Conservation (phyloP, 2,797 vertebrate species). For the Danio aesculapii region DNA sequence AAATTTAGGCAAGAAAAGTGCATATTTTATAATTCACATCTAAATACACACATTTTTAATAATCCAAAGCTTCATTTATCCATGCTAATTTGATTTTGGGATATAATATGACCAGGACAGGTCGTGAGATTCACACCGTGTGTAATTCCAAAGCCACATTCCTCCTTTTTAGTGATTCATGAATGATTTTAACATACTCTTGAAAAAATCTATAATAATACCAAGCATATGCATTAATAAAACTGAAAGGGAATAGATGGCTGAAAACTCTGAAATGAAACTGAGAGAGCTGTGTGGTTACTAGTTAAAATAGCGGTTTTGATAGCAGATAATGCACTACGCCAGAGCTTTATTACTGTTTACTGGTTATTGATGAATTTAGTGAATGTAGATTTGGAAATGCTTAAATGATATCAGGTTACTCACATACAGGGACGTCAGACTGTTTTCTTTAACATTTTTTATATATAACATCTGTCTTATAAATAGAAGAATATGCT, state of each 20-base stretch:
- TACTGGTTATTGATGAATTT: slow-evolving; percentile 4
- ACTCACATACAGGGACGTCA: neutral
- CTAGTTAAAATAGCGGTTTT: slow-evolving; percentile 15
- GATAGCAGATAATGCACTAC: slow-evolving; percentile 37
- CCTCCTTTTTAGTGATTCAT: neutral
- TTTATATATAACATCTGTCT: neutral
- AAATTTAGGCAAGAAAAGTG: neutral
- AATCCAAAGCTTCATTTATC: neutral
- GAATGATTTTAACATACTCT: neutral
- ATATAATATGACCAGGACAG: neutral
- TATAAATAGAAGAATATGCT: neutral
- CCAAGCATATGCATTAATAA: neutral
- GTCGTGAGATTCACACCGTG: neutral
- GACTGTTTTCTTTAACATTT: neutral
- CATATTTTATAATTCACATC: neutral
- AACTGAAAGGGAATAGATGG: neutral
- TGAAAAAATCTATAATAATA: neutral
- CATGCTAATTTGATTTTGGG: slow-evolving; percentile 2
- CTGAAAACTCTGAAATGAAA: neutral
- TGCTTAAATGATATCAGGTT: neutral
- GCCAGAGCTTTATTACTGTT: slow-evolving; percentile 40
- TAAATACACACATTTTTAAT: neutral
- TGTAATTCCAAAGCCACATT: slow-evolving; percentile 2
- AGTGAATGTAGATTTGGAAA: neutral
- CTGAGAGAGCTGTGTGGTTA: slow-evolving; percentile 19